Base-by-base conservation (phyloP, 2,888 invertebrate species). In the Abscondita cerata region DNA sequence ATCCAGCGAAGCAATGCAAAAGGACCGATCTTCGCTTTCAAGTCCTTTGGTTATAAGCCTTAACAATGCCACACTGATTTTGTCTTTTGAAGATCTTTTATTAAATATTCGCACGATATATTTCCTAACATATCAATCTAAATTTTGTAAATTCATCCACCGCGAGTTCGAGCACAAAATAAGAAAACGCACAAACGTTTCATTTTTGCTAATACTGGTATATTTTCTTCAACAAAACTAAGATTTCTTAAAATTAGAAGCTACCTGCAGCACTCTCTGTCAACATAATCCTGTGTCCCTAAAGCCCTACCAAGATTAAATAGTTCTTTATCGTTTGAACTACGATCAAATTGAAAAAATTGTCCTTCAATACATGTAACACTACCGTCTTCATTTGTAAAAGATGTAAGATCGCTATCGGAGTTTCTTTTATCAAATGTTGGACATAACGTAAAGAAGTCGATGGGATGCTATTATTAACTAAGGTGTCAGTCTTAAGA, bases 51-150 rank as follows among this genome's bases (percentile, higher is more conserved):
- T 88, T 41, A 97, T 86, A 1, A 94, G 90, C 16, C 90, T 87
- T 52, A 97, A 77, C 25, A 95, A 87, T 79, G 86, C 89, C 0
- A 68, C 62, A 13, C 76, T 73, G 67, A 89, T 83, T 64, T 88
- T 85, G 73, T 91, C 92, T 16, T 85, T 86, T 85, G 87, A 62
- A 87, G 89, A 74, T 89, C 94, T 79, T 86, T 87, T 20, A 93
- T 83, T 62, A 90, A 84, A 59, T 96, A 87, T 75, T 96, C 94
- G 13, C 86, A 83, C 0, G 96, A 91, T 55, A 99, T 85, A 80
- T 98, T 98, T 9, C 96, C 94, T 15, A 98, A 85, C 57, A 96
- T 94, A 79, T 99, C 98, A 68, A 96, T 96, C 96, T 56, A 95
- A 87, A 76, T 96, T 96, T 64, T 93, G 89, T 25, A 98, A 82